phyloP scores from a whole-genome alignment of 2,113 vertebrate species.

The Macrotis lagotis region DNA sequence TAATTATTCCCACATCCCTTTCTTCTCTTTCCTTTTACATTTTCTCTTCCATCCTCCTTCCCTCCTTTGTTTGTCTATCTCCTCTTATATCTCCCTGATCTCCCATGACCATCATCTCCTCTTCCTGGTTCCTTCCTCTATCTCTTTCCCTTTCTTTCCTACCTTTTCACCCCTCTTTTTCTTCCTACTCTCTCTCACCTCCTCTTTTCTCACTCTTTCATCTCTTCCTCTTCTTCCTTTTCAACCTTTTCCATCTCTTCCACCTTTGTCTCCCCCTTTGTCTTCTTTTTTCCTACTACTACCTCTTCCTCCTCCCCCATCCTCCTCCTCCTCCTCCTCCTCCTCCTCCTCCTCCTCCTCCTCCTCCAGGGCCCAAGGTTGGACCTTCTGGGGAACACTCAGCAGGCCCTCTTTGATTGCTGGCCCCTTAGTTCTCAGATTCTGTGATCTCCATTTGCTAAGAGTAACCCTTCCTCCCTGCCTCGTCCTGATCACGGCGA shows the following conservation, averaged over 20 bases:
- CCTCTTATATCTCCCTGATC: no score
- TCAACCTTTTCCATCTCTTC: fast-evolving
- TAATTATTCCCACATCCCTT: background rate
- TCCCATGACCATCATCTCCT: no score
- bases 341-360: background rate
- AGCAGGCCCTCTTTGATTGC: constrained; percentile 46
- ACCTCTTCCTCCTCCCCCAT: background rate
- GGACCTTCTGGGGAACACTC: constrained; percentile 36
- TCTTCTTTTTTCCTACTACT: no score
- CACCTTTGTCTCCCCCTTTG: background rate
- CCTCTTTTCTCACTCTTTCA: background rate
- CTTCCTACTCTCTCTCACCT: background rate
- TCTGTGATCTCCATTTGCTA: background rate
- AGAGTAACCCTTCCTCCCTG: constrained; percentile 10
- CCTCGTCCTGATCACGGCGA: constrained; percentile 58
- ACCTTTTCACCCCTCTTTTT: no score
- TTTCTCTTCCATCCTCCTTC: background rate
- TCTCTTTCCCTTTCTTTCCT: no score
- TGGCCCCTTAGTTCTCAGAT: constrained; percentile 35
- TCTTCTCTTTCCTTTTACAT: background rate
- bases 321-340: constrained; percentile 3
- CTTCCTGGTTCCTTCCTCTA: no score
- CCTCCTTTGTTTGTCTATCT: no score
- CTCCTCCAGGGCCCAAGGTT: constrained; percentile 16
- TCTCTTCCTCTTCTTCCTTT: background rate